These are phyloP conservation scores for Cataglyphis albicans DNA, from an alignment of 2,888 invertebrate genomes.

Conservation along the genomic window DNA sequence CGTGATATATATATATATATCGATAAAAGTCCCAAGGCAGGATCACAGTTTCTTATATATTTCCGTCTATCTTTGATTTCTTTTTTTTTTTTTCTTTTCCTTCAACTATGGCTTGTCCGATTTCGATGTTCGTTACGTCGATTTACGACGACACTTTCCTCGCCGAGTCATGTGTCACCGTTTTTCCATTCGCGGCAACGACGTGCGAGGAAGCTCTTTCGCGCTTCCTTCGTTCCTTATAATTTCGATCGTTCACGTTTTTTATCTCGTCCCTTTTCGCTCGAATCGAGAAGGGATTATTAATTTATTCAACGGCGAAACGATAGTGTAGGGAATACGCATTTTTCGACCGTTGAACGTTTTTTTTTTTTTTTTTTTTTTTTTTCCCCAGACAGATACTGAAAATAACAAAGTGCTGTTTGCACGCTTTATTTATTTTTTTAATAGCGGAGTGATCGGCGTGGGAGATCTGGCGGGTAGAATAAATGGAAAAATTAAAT, in stretches of 20 bases:
- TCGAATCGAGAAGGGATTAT: constrained; percentile 4
- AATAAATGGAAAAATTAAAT: constrained; percentile 52
- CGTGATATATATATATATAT: constrained; percentile 54
- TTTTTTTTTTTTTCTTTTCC: neutral
- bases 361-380: constrained; percentile 1
- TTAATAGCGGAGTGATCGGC: constrained; percentile 6
- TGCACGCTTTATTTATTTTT: constrained; percentile 25
- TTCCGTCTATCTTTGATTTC: constrained; percentile 25
- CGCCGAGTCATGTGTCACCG: neutral
- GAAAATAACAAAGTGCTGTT: constrained; percentile 8
- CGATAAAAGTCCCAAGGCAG: constrained; percentile 32
- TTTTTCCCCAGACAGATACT: neutral
- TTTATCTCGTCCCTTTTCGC: constrained; percentile 1
- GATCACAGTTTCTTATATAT: constrained; percentile 19
- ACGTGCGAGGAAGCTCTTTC: neutral
- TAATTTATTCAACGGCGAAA: neutral
- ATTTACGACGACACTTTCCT: constrained; percentile 70
- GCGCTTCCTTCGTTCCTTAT: neutral
- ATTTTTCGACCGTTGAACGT: neutral
- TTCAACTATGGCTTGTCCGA: constrained; percentile 10
- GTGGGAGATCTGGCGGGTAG: constrained; percentile 17
- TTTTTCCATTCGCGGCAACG: constrained; percentile 29
- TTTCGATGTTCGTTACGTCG: constrained; percentile 67
- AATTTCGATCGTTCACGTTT: constrained; percentile 12
- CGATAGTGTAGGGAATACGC: neutral